These are phyloP conservation scores for Pseudococcus viburni DNA, from an alignment of 2,888 invertebrate genomes.

Conservation along the genomic window DNA sequence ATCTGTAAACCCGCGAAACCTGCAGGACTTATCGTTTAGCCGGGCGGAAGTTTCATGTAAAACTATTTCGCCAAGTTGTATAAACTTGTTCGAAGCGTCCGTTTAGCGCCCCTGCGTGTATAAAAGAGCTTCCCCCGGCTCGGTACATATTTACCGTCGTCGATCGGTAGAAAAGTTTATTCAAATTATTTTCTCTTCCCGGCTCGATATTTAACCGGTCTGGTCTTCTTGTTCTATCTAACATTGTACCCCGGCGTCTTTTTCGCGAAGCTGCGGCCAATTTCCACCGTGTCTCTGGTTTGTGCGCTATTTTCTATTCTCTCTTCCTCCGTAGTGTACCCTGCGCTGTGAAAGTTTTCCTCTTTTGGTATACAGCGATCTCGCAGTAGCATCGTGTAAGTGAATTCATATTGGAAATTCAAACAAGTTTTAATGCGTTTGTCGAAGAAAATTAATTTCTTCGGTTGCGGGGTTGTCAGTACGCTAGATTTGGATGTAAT, in stretches of 20 bases:
- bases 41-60: slow-evolving; percentile 7
- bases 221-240: background rate
- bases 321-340: no score
- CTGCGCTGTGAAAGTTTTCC: no score
- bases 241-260: background rate
- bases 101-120: background rate
- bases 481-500: no score
- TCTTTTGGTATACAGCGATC: no score
- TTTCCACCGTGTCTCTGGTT: background rate
- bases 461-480: no score
- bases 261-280: background rate
- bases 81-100: slow-evolving; percentile 1
- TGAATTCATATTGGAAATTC: no score
- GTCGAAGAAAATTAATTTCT: no score
- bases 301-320: no score
- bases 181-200: background rate
- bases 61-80: background rate
- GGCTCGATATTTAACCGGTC: background rate
- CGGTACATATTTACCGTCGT: background rate
- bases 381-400: no score
- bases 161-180: background rate
- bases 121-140: background rate
- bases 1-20: background rate
- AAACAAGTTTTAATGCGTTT: no score
- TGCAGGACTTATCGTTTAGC: background rate